Conservation (phyloP, 2,113 vertebrate genomes). For the Pongo abelii region DNA sequence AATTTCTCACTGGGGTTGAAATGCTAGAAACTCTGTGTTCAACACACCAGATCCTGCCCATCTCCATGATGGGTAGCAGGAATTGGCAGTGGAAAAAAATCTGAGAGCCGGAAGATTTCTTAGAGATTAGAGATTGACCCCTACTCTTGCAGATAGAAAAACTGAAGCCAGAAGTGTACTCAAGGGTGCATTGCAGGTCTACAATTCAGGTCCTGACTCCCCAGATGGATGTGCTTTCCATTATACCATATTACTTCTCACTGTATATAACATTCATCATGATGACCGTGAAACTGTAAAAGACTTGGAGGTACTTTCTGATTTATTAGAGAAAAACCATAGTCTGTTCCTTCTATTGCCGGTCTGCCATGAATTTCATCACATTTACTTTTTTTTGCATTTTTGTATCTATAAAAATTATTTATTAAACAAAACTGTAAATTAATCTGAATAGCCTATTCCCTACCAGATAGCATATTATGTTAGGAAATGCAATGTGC, state of each 20-base stretch:
- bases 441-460: conserved; percentile 17
- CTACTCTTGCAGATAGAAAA: conserved; percentile 9
- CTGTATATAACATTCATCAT: not conserved
- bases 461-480: not conserved
- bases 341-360: not conserved
- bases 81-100: conserved; percentile 37
- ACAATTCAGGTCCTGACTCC: not conserved
- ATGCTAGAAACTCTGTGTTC: conserved; percentile 31
- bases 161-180: not conserved
- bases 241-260: not conserved
- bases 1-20: conserved; percentile 30
- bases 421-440: conserved; percentile 25
- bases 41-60: not conserved
- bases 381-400: not conserved
- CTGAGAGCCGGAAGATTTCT: not conserved
- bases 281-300: not conserved
- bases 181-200: not conserved
- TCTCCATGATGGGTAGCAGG: not conserved
- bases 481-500: not conserved
- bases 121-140: not conserved
- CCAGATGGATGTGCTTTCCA: not conserved
- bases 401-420: not conserved
- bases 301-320: not conserved
- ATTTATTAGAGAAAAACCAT: conserved; percentile 24
- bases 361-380: not conserved